Evolutionary conservation across 2,888 invertebrate genomes (phyloP).

Genomic region (Lycophotia porphyrea): DNA sequence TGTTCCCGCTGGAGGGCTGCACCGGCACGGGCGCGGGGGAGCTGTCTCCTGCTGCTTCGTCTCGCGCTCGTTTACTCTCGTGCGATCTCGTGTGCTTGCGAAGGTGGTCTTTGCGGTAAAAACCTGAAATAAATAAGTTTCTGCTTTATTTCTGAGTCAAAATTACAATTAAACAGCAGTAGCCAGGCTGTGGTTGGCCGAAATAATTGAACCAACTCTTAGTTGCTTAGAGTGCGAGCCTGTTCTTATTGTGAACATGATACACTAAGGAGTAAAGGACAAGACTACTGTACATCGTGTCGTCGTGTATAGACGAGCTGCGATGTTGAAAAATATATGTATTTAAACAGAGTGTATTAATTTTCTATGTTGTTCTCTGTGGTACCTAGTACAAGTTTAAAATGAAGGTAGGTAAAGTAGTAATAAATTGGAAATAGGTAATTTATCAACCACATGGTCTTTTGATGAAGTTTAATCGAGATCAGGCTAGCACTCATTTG

Average conservation of each 20-base stretch:
- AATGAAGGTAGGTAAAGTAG: background rate
- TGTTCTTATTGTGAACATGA: background rate
- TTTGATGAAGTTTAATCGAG: background rate
- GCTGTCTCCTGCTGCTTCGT: slow-evolving; percentile 91
- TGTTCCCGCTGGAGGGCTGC: slow-evolving; percentile 37
- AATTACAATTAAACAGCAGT: background rate
- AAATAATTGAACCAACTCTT: background rate
- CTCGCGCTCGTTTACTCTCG: slow-evolving; percentile 93
- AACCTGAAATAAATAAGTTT: slow-evolving; percentile 82
- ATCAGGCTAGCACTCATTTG: background rate
- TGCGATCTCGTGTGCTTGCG: slow-evolving; percentile 95
- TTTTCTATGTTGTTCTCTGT: background rate
- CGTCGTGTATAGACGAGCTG: background rate
- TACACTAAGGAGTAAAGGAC: background rate
- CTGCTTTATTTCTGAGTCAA: background rate
- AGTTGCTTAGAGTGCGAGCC: background rate
- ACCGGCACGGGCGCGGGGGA: slow-evolving; percentile 65
- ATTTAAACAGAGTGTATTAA: background rate
- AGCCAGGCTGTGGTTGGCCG: background rate
- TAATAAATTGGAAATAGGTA: background rate
- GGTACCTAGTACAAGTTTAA: background rate
- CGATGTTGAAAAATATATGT: background rate
- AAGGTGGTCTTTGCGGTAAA: slow-evolving; percentile 95
- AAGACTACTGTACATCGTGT: background rate
- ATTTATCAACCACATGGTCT: background rate